Evolutionary conservation across 2,113 vertebrate species (phyloP).

Genomic region (Nycticebus coucang): DNA sequence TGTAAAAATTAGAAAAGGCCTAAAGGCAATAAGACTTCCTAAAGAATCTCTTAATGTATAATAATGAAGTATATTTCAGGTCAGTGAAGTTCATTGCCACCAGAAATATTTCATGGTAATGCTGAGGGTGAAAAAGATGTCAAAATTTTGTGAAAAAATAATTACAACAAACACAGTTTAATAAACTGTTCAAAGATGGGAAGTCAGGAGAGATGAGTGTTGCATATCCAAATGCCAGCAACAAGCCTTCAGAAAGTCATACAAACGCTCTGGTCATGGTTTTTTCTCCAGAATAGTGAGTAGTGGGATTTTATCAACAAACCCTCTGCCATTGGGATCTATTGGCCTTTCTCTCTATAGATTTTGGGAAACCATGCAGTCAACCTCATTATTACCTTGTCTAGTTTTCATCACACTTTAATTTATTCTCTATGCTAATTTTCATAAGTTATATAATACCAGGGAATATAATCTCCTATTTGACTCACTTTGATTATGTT

Average conservation of each 20-base stretch:
- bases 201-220: not conserved
- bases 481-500: not conserved
- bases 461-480: not conserved
- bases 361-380: not conserved
- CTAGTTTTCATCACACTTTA: constrained; percentile 30
- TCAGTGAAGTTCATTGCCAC: not conserved
- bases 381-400: constrained; percentile 3
- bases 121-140: not conserved
- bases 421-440: constrained; percentile 25
- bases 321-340: not conserved
- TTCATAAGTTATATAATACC: constrained; percentile 8
- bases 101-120: constrained; percentile 5
- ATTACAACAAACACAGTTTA: not conserved
- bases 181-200: not conserved
- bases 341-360: not conserved
- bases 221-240: not conserved
- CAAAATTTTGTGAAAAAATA: not conserved
- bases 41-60: not conserved
- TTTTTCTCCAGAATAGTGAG: not conserved
- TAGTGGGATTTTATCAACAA: not conserved
- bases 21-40: constrained; percentile 10
- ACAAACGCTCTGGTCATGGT: not conserved
- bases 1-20: not conserved
- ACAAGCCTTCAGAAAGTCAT: not conserved
- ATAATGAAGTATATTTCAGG: constrained; percentile 29